phyloP scores from a whole-genome alignment of 2,113 vertebrate species.

The Toxotes chatareus region DNA sequence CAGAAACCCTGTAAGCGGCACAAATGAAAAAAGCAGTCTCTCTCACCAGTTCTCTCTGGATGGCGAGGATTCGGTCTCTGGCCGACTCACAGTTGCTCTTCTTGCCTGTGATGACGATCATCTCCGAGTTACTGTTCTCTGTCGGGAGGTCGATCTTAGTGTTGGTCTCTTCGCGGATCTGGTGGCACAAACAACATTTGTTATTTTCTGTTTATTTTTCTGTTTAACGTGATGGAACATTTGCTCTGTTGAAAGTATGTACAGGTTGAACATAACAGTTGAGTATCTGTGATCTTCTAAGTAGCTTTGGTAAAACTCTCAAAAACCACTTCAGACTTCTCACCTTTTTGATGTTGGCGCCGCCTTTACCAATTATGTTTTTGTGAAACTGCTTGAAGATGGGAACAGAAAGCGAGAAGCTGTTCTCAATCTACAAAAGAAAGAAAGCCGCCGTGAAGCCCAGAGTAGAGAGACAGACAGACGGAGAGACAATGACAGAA shows the following conservation, averaged over 20 bases:
- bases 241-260: background rate
- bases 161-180: conserved; percentile 90
- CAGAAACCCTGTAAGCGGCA: background rate
- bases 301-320: background rate
- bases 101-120: conserved; percentile 88
- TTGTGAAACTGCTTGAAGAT: conserved; percentile 90
- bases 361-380: conserved; percentile 90
- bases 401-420: conserved; percentile 86
- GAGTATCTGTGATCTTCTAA: background rate
- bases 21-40: background rate
- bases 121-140: conserved; percentile 89
- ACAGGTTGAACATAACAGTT: background rate
- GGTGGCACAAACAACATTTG: background rate
- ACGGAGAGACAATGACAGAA: accelerated
- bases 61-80: conserved; percentile 85
- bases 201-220: background rate
- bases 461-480: background rate
- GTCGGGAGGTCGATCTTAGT: conserved; percentile 90
- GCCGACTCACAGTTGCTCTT: conserved; percentile 86
- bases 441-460: background rate
- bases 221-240: background rate
- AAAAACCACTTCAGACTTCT: conserved; percentile 1
- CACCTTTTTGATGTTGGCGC: conserved; percentile 89
- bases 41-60: conserved; percentile 89
- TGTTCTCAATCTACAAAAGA: conserved; percentile 85